Percentiles rank a stretch among this genome's conserved stretches.
Evolutionary conservation across 2,888 invertebrate species (phyloP).

Genomic region (Podotricha telesiphe): DNA sequence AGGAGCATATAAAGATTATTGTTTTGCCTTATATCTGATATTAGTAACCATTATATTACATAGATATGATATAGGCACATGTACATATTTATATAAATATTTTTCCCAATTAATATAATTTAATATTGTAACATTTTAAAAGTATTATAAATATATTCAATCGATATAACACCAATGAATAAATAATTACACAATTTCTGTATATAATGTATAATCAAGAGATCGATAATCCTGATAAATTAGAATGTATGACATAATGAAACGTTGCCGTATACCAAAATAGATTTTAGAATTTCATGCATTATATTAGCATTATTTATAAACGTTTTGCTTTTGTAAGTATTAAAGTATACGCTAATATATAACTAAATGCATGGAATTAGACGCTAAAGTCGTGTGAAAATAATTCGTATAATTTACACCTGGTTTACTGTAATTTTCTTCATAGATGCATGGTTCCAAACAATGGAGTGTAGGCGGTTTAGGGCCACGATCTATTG

Average conservation of each 20-base stretch:
- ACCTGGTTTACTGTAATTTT: slow-evolving; percentile 41
- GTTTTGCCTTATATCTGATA: no score
- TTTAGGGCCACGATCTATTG: slow-evolving; percentile 57
- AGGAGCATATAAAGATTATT: no score
- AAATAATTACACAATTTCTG: no score
- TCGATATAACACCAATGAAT: no score
- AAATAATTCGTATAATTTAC: slow-evolving; percentile 31
- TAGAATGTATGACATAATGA: slow-evolving; percentile 23
- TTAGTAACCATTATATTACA: no score
- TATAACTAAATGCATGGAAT: background rate
- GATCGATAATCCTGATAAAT: slow-evolving; percentile 6
- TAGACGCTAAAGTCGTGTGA: slow-evolving; percentile 13
- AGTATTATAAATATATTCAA: no score
- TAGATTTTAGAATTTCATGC: slow-evolving; percentile 32
- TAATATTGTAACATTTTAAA: no score
- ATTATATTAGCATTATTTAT: slow-evolving; percentile 35
- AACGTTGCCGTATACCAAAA: slow-evolving; percentile 25
- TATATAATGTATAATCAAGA: background rate
- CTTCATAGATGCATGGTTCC: slow-evolving; percentile 42
- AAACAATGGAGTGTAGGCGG: slow-evolving; percentile 60
- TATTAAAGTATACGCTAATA: background rate
- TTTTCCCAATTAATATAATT: no score
- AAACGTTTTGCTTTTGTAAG: background rate
- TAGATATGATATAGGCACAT: no score
- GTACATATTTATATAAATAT: no score